Conservation (phyloP, 2,888 invertebrate species). For the Papilio elwesi region DNA sequence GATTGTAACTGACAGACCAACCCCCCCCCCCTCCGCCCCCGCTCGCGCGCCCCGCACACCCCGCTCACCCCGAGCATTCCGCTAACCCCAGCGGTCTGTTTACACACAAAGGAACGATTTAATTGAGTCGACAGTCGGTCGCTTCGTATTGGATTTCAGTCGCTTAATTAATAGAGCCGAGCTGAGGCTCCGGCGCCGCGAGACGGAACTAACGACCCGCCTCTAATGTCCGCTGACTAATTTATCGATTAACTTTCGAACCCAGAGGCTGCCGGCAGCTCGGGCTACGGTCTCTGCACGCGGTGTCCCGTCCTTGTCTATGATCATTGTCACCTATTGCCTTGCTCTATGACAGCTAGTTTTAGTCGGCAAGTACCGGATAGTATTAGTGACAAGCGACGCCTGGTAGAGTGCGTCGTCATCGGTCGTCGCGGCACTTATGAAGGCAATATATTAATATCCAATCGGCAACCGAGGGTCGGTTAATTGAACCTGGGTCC, state of each 20-base stretch:
- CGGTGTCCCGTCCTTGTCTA: too few species aligned
- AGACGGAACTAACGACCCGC: neutral
- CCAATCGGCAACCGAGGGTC: conserved; percentile 48
- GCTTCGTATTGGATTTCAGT: conserved; percentile 51
- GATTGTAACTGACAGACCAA: too few species aligned
- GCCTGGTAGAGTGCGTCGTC: neutral
- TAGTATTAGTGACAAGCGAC: too few species aligned
- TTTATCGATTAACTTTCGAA: conserved; percentile 39
- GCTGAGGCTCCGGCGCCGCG: conserved; percentile 9
- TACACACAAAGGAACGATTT: conserved; percentile 42
- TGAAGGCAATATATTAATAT: conserved; percentile 53
- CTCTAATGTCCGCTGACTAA: conserved; percentile 33
- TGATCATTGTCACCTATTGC: too few species aligned
- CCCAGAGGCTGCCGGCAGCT: conserved; percentile 18
- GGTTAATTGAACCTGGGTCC: conserved; percentile 53
- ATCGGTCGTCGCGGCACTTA: conserved; percentile 14
- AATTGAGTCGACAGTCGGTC: conserved; percentile 41
- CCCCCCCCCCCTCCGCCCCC: too few species aligned
- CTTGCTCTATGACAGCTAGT: too few species aligned
- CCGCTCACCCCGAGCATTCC: neutral
- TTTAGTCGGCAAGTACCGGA: too few species aligned
- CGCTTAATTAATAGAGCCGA: conserved; percentile 50
- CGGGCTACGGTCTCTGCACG: too few species aligned
- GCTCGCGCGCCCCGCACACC: neutral
- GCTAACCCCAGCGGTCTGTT: conserved; percentile 33